Base-by-base conservation (phyloP, 2,888 invertebrate genomes). In the Euzophera pinguis region DNA sequence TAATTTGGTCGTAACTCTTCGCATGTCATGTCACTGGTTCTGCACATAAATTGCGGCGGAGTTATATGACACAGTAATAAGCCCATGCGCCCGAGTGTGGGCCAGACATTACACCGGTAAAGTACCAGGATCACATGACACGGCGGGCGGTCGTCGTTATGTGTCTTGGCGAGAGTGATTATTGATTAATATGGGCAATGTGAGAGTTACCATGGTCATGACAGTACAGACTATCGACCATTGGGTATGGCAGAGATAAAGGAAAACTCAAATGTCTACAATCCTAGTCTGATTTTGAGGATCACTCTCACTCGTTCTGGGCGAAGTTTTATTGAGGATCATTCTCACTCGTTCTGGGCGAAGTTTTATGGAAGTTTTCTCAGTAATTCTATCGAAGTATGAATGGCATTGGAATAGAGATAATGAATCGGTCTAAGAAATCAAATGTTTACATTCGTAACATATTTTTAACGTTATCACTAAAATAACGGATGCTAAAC, bases 101-200 rank as follows among this genome's bases (percentile, higher is more conserved):
- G 29, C 43, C 45, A 45, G 39, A 14, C 32, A 16, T 32, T 32
- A 16, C 32, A 34, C 43, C 43, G 12, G 43, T 45, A 39, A 39
- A 16, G 12, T 37, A 48, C 47, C 37, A 48, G 47, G 37, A n/a
- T 37, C 37, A 17, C 37, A 48, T 48, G 35, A 37, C 47, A n/a
- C 47, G 22, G 35, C 37, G 47, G 37, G 37, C 17, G 47, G 47
- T 48, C 37, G 12, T 7, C 43, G 6, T 27, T 12, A 12, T 16
- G 29, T 32, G 45, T 3, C 2, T 5, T 5, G 5, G 22, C 5
- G 22, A 22, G 22, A 5, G 22, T 22, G 3, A 22, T 22, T n/a
- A n/a, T n/a, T n/a, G n/a, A n/a, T 22, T 22, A 22, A 22, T 22
- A 22, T 22, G 22, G 5, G 8, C 27, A 13, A 12, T 43, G n/a